phyloP scores from a whole-genome alignment of 2,113 vertebrate genomes.

The Oryzias javanicus region DNA sequence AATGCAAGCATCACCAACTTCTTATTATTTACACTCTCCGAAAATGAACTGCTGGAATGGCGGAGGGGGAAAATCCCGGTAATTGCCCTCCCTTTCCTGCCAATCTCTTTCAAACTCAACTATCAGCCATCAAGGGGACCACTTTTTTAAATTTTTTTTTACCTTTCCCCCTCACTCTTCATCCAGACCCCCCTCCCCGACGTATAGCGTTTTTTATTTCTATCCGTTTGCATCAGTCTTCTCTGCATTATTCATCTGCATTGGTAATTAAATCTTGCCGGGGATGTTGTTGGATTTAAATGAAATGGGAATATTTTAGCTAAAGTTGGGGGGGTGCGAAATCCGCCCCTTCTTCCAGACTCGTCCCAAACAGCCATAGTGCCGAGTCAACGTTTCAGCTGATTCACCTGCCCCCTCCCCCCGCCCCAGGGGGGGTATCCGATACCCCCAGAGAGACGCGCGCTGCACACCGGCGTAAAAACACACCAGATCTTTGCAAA shows the following conservation, averaged over 20 bases:
- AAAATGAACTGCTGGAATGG: slow-evolving; percentile 75
- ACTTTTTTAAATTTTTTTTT: slow-evolving; percentile 41
- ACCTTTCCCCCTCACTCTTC: slow-evolving; percentile 6
- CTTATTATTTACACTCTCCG: slow-evolving; percentile 80
- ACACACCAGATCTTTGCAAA: slow-evolving; percentile 35
- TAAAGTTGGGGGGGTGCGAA: slow-evolving; percentile 65
- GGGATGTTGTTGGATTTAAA: slow-evolving; percentile 76
- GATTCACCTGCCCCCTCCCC: slow-evolving; percentile 22
- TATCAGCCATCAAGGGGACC: slow-evolving; percentile 21
- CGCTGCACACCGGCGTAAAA: slow-evolving; percentile 15
- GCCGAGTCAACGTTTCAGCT: slow-evolving; percentile 65
- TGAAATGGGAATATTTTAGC: slow-evolving; percentile 81
- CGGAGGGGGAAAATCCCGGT: slow-evolving; percentile 61
- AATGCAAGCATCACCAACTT: slow-evolving; percentile 83
- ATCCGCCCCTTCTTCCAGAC: slow-evolving; percentile 41
- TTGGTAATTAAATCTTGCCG: slow-evolving; percentile 80
- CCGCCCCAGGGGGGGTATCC: slow-evolving; percentile 29
- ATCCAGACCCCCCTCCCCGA: slow-evolving; percentile 14
- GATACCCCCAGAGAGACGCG: slow-evolving; percentile 38
- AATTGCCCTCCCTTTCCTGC: slow-evolving; percentile 49
- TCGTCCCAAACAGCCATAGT: slow-evolving; percentile 53
- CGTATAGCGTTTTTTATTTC: slow-evolving; percentile 65
- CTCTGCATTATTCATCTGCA: slow-evolving; percentile 82
- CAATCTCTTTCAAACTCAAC: slow-evolving; percentile 1
- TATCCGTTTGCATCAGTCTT: slow-evolving; percentile 77